Conservation (phyloP, 2,113 vertebrate species). For the Ophiodon elongatus region DNA sequence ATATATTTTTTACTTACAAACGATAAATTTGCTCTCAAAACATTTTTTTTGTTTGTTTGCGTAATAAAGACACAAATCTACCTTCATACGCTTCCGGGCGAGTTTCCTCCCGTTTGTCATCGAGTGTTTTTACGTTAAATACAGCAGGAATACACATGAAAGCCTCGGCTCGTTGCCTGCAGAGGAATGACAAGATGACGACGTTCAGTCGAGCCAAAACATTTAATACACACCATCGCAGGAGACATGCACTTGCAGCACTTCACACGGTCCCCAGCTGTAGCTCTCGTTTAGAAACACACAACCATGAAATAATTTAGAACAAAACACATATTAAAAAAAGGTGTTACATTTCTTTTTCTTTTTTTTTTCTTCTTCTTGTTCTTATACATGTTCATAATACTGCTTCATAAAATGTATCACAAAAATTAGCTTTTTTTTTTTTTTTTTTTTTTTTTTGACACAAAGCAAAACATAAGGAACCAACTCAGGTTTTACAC, state of each 20-base stretch:
- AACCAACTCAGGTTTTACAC: constrained; percentile 66
- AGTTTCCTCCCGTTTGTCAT: constrained; percentile 37
- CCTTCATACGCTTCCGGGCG: constrained; percentile 13
- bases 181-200: constrained; percentile 53
- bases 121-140: constrained; percentile 6
- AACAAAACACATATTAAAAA: constrained; percentile 72
- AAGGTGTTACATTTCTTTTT: constrained; percentile 56
- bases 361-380: constrained; percentile 24
- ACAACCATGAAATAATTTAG: constrained; percentile 78
- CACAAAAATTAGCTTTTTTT: constrained; percentile 67
- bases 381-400: constrained; percentile 69
- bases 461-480: constrained; percentile 75
- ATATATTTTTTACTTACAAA: too few relatives aligned
- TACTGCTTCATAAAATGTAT: constrained; percentile 74
- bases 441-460: constrained; percentile 10
- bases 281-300: constrained; percentile 62
- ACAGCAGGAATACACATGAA: constrained; percentile 32
- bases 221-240: constrained; percentile 79
- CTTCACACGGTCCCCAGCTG: constrained; percentile 53
- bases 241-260: constrained; percentile 79
- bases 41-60: too few relatives aligned
- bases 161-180: constrained; percentile 19
- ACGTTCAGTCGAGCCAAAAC: constrained; percentile 68
- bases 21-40: too few relatives aligned
- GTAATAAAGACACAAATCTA: not conserved